These are phyloP conservation scores for Gambusia holbrooki DNA, from an alignment of 2,113 vertebrate species.

Conservation along the genomic window DNA sequence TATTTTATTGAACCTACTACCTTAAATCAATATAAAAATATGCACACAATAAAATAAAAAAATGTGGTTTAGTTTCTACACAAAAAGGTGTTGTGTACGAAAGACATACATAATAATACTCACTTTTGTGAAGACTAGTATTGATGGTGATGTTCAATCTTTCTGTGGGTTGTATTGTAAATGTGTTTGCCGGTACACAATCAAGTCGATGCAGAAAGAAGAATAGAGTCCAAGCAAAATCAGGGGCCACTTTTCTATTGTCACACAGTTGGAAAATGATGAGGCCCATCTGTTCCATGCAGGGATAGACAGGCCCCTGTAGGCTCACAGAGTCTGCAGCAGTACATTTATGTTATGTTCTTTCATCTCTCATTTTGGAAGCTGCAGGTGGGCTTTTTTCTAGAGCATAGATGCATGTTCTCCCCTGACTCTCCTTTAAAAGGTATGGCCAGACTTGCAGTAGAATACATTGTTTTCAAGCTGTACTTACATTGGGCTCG, in stretches of 20 bases:
- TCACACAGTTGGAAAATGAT: slow-evolving; percentile 66
- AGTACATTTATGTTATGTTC: slow-evolving; percentile 51
- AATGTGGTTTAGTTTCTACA: too few species aligned
- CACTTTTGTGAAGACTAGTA: slow-evolving; percentile 9
- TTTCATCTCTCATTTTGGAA: slow-evolving; percentile 59
- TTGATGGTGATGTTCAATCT: slow-evolving; percentile 3
- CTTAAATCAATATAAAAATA: too few species aligned
- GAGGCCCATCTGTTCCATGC: slow-evolving; percentile 65
- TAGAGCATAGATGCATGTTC: slow-evolving; percentile 21
- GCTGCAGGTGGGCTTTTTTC: slow-evolving; percentile 59
- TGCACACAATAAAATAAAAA: too few species aligned
- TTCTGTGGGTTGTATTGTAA: slow-evolving; percentile 16
- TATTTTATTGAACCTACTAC: too few species aligned
- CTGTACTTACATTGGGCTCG: slow-evolving; percentile 40
- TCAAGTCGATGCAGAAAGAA: slow-evolving; percentile 35
- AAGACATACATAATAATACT: neutral
- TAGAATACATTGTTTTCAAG: slow-evolving; percentile 20
- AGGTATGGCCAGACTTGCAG: slow-evolving; percentile 20
- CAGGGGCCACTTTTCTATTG: slow-evolving; percentile 56
- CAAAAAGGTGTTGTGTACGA: too few species aligned
- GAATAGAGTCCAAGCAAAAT: slow-evolving; percentile 39
- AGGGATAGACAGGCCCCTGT: slow-evolving; percentile 61
- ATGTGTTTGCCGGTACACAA: slow-evolving; percentile 29
- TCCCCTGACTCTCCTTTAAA: slow-evolving; percentile 9
- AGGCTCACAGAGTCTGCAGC: slow-evolving; percentile 62